phyloP scores from a whole-genome alignment of 2,888 invertebrate genomes.

The Xestobium rufovillosum region DNA sequence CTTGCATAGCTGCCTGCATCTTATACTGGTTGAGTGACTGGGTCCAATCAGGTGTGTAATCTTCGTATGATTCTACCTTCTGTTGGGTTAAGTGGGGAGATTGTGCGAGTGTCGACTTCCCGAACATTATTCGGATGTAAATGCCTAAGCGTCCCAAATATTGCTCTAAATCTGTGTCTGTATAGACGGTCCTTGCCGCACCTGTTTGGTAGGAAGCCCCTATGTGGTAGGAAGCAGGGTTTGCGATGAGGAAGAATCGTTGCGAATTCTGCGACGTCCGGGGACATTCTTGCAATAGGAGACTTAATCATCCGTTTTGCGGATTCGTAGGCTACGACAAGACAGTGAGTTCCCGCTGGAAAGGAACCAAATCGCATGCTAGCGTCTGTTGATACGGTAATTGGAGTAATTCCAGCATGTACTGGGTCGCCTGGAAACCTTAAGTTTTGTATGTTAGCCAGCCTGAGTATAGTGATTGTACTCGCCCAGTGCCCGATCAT shows the following conservation, averaged over 20 bases:
- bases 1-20: neutral
- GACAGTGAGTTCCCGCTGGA: neutral
- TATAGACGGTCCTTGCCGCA: too few species aligned
- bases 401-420: neutral
- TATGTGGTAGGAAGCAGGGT: neutral
- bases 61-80: slow-evolving; percentile 4
- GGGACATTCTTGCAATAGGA: neutral
- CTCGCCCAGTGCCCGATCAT: neutral
- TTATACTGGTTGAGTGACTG: neutral
- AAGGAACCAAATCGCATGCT: slow-evolving; percentile 1
- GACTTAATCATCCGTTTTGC: slow-evolving; percentile 1
- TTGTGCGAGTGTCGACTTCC: neutral
- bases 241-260: neutral
- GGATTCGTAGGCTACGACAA: slow-evolving; percentile 1
- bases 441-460: neutral
- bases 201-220: too few species aligned
- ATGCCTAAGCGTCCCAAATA: too few species aligned
- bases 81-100: neutral
- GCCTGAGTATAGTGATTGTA: neutral
- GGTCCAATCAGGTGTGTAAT: neutral
- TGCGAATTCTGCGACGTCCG: neutral
- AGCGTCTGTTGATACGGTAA: neutral
- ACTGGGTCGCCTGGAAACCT: too few species aligned
- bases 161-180: too few species aligned
- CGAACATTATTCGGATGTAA: too few species aligned